Evolutionary conservation across 2,888 invertebrate genomes (phyloP), one percentile per base, ranked within the genome.

Genomic region (Pterobdella sp.): DNA sequence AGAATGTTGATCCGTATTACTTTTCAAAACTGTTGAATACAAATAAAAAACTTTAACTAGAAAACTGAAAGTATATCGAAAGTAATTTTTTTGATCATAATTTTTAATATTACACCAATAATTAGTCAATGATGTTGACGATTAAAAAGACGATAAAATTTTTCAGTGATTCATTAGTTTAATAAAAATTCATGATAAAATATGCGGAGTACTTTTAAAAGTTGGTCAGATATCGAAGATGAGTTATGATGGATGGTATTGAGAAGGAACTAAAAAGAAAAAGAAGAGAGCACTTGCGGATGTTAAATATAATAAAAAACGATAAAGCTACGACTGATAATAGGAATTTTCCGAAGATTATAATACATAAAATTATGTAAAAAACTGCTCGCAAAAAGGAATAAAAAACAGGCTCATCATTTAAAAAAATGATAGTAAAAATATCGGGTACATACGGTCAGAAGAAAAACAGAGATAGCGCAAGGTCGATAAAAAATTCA

Each of bases 171-270:
- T 42, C 49, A 42, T 42, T 42, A 42, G 49, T 42, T 7, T 22
- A 42, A 22, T 42, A 22, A 42, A 22, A 42, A 42, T 7, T 42
- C 49, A 42, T 42, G 49, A 42, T 7, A 42, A 7, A 14, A 22
- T 14, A 22, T 14, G 22, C 22, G 7, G 22, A 42, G 49, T 42
- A 42, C 49, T 42, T 42, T 42, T 14, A 42, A 14, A 42, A 42
- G 22, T 42, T 7, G 49, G n/a, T 14, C 26, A 56, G 60, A 56
- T 56, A 56, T 56, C 14, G 14, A 56, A 56, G 60, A 56, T 56
- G 60, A 56, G 60, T n/a, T 18, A 56, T 56, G 60, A 56, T 56
- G 60, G 60, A 56, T 56, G 60, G n/a, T 26, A 56, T 56, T 56
- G 3, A 56, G n/a, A 56, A 4, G 60, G 26, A 56, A 56, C n/a